A percentile compares a stretch with the other conserved stretches of the same genome.
These are phyloP conservation scores for Acanthaster planci DNA, from an alignment of 35 echinoderm and acorn worm genomes.

Conservation along the genomic window DNA sequence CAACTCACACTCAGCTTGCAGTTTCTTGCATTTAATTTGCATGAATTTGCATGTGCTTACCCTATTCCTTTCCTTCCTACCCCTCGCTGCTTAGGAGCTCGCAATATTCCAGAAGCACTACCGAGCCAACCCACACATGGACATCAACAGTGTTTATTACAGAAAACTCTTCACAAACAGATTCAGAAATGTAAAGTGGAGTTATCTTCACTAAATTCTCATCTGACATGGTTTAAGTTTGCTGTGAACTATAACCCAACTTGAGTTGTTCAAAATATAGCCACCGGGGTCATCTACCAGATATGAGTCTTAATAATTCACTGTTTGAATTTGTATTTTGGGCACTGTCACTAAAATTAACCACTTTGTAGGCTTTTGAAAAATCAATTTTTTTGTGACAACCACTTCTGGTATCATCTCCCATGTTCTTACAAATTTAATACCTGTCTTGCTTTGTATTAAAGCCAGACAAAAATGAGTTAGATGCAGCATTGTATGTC, in stretches of 20 bases:
- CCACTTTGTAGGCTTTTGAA: too few species aligned
- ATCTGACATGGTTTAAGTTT: background rate
- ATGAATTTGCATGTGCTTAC: slow-evolving; percentile 26
- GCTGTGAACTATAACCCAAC: too few species aligned
- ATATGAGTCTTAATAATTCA: too few species aligned
- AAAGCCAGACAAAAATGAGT: too few species aligned
- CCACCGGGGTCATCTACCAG: too few species aligned
- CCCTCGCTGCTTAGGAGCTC: slow-evolving; percentile 32
- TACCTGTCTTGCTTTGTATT: too few species aligned
- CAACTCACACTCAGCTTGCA: background rate
- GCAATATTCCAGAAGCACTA: slow-evolving; percentile 59
- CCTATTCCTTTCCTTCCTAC: background rate
- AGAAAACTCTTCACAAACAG: slow-evolving; percentile 45
- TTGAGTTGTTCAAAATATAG: background rate
- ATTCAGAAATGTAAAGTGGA: slow-evolving; percentile 67
- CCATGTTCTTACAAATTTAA: too few species aligned
- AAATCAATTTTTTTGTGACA: too few species aligned
- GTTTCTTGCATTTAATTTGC: slow-evolving; percentile 17
- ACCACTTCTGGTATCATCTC: too few species aligned
- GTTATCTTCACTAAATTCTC: background rate
- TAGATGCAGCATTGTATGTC: too few species aligned
- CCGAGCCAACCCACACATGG: slow-evolving; percentile 44
- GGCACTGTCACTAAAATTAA: too few species aligned
- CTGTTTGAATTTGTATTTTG: too few species aligned
- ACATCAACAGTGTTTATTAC: slow-evolving; percentile 60